phyloP scores from a whole-genome alignment of 2,888 invertebrate species.

The Sepiola atlantica region DNA sequence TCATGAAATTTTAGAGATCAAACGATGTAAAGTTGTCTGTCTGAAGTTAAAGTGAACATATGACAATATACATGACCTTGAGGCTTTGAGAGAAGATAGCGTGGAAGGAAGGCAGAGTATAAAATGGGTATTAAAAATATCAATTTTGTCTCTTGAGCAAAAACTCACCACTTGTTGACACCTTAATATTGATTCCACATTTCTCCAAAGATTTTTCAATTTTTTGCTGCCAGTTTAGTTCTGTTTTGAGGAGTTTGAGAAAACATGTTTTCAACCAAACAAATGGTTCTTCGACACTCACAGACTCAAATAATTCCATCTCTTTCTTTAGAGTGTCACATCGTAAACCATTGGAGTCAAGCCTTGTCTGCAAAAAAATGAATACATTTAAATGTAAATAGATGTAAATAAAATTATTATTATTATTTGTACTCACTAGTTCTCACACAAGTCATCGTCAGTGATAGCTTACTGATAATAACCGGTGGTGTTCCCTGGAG shows the following conservation, averaged over 20 bases:
- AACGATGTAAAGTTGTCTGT: neutral
- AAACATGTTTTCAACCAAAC: conserved; percentile 66
- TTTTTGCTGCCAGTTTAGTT: conserved; percentile 66
- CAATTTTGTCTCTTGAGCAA: neutral
- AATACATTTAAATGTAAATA: neutral
- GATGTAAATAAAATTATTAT: neutral
- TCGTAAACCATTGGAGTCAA: conserved; percentile 66
- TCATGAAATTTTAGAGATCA: too few species aligned
- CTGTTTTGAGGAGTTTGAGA: conserved; percentile 61
- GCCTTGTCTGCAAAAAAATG: conserved; percentile 61
- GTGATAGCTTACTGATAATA: too few species aligned
- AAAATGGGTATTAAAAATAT: too few species aligned
- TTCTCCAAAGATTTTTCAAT: conserved; percentile 69
- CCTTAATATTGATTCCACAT: conserved; percentile 71
- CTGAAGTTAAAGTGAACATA: too few species aligned
- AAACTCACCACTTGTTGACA: conserved; percentile 69
- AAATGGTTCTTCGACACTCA: conserved; percentile 61
- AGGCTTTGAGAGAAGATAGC: too few species aligned
- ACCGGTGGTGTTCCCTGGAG: too few species aligned
- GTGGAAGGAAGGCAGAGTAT: too few species aligned
- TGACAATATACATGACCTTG: too few species aligned
- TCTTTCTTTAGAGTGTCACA: conserved; percentile 67
- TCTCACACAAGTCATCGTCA: too few species aligned
- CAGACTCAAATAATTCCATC: conserved; percentile 64
- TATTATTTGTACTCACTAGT: too few species aligned